Base-by-base conservation (phyloP, 2,113 vertebrate genomes). In the Myiopsitta monachus region DNA sequence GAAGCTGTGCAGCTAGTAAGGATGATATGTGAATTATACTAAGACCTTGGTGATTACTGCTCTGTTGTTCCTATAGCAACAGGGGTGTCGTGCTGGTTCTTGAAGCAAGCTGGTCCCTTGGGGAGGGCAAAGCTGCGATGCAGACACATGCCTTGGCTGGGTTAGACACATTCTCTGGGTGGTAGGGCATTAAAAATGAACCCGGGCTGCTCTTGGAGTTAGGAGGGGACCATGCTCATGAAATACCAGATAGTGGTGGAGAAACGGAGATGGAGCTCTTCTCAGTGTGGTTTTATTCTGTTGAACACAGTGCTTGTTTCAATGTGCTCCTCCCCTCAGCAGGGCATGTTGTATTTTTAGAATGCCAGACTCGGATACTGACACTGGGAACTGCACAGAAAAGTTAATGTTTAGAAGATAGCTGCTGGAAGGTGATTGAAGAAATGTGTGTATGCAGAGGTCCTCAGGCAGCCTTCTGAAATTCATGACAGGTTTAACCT, bases 11-110 rank as follows among this genome's bases (percentile, higher is more conserved):
- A 55, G 77, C 47, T 59, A n/a, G 68, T 39, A 64, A 80, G 94
- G 81, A 11, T 7, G 63, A 54, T 70, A 64, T 41, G 86, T 61
- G 86, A 93, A 87, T 77, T 90, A 77, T 92, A 44, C 86, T 13
- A 70, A 96, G 94, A 68, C 95, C 92, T 93, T 28, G 87, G 93
- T 87, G 97, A 51, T 64, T 94, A 92, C 52, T 87, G 91, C 80
- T 68, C 95, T 38, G 7, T 18, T 83, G 94, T 98, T 97, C 95
- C 98, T 95, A 97, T 97, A 96, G 97, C 97, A 98, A 98, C 98
- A 92, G 52, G 63, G 81, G 88, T 47, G 80, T 79, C 3, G 0
- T 80, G 89, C 94, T 89, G 69, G 77, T 51, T 96, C 95, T 94
- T 90, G 93, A 36, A 95, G 92, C 83, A 88, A 93, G 92, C 83